A percentile compares a stretch with the other conserved stretches of the same genome.
Evolutionary conservation across 30 jellyfish, hydroid and myxozoan species (phyloP).

Genomic region (Hydractinia symbiolongicarpus): DNA sequence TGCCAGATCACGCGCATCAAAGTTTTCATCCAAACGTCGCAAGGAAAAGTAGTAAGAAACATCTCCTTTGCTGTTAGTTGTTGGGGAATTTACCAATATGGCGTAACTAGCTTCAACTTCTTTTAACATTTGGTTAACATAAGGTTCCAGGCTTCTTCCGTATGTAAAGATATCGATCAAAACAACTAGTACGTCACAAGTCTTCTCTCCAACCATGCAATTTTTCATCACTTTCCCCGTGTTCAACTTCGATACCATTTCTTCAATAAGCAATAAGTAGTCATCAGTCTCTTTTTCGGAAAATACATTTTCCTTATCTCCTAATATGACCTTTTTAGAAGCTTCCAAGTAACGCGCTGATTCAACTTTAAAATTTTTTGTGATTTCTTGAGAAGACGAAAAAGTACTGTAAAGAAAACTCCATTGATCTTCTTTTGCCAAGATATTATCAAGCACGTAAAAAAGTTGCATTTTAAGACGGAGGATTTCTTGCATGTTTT

Average conservation of each 20-base stretch:
- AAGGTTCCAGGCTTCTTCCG: slow-evolving; percentile 31
- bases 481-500: not conserved
- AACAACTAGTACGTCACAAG: not conserved
- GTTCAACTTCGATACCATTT: not conserved
- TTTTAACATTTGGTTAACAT: not conserved
- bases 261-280: not conserved
- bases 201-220: not conserved
- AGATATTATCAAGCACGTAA: slow-evolving; percentile 11
- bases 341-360: not conserved
- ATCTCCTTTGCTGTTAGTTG: slow-evolving; percentile 16
- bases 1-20: slow-evolving; percentile 34
- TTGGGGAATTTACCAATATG: slow-evolving; percentile 18
- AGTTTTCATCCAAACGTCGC: slow-evolving; percentile 18
- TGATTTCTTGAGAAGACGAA: not conserved
- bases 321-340: not conserved
- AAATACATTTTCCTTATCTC: not conserved
- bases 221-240: not conserved
- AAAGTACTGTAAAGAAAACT: not conserved
- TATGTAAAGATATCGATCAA: slow-evolving; percentile 2
- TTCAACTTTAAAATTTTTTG: not conserved
- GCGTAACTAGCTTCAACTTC: slow-evolving; percentile 16
- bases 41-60: slow-evolving; percentile 20
- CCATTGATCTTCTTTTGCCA: slow-evolving; percentile 16
- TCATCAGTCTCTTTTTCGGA: not conserved
- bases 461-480: not conserved